Percentiles rank a stretch among this genome's conserved stretches.
Evolutionary conservation across 2,113 vertebrate species (phyloP).

Genomic region (Corydoras sp.): DNA sequence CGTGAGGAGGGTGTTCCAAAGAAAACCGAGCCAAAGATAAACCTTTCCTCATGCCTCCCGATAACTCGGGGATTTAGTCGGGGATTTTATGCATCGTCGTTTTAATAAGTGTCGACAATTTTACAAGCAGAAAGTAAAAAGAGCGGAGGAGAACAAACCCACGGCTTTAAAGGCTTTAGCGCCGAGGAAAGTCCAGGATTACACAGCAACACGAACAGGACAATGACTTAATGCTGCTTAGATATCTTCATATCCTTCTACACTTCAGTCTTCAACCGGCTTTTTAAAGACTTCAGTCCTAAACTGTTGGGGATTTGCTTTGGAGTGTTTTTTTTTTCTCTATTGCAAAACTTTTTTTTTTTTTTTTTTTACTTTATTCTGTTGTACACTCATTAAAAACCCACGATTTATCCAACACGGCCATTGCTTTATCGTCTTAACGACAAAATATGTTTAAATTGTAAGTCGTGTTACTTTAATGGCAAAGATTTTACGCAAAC

Average conservation of each 20-base stretch:
- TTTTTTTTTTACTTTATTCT: too few species aligned
- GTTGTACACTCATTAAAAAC: neutral
- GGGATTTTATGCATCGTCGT: constrained; percentile 63
- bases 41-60: constrained; percentile 42
- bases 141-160: constrained; percentile 45
- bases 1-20: constrained; percentile 33
- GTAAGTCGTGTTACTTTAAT: neutral
- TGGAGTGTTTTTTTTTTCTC: neutral
- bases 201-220: constrained; percentile 32
- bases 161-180: constrained; percentile 25
- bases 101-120: constrained; percentile 60
- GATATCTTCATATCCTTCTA: constrained; percentile 67
- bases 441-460: neutral
- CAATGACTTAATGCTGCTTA: constrained; percentile 59
- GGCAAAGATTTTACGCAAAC: too few species aligned
- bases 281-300: too few species aligned
- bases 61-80: constrained; percentile 55
- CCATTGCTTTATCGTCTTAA: too few species aligned
- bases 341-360: neutral
- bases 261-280: too few species aligned
- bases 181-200: constrained; percentile 21
- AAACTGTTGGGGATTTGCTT: too few species aligned
- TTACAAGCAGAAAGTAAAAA: constrained; percentile 37
- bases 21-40: constrained; percentile 17
- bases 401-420: neutral